Evolutionary conservation across 2,888 invertebrate species (phyloP).

Genomic region (Aspidapion aeneum): DNA sequence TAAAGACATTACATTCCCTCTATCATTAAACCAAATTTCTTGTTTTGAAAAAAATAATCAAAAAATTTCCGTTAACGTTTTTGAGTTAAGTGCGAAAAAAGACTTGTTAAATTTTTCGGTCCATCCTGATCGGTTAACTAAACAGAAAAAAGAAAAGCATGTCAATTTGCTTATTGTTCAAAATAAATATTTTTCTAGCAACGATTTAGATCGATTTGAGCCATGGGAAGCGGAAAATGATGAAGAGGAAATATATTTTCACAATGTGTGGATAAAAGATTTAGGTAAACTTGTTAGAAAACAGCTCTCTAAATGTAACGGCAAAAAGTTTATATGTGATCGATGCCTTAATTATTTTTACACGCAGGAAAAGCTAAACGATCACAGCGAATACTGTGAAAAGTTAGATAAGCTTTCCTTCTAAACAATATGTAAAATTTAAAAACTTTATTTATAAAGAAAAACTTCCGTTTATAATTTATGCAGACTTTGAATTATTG

Average conservation of each 20-base stretch:
- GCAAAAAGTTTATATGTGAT: constrained; percentile 21
- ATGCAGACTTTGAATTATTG: background rate
- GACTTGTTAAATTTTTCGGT: background rate
- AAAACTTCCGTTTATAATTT: background rate
- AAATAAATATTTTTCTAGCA: constrained; percentile 5
- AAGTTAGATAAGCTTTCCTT: constrained; percentile 12
- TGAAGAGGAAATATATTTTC: background rate
- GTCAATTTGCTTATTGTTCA: constrained; percentile 14
- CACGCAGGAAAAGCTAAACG: constrained; percentile 9
- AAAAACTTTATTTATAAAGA: constrained; percentile 11
- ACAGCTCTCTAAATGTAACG: constrained; percentile 14
- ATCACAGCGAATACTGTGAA: constrained; percentile 8
- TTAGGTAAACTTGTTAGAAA: background rate
- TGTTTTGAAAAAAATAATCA: constrained; percentile 28
- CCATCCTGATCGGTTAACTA: background rate
- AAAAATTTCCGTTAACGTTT: constrained; percentile 26
- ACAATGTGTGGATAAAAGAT: background rate
- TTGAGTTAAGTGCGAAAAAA: background rate
- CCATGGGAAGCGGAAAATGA: background rate
- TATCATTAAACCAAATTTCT: constrained; percentile 22
- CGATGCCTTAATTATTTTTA: constrained; percentile 28
- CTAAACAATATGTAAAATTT: constrained; percentile 6
- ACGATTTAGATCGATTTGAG: no score
- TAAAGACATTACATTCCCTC: constrained; percentile 26
- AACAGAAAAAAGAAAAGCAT: constrained; percentile 5